Evolutionary conservation across 1,140 invertebrate species (phyloP), one percentile per base, ranked within the genome.

Genomic region (Meteorus sp.): DNA sequence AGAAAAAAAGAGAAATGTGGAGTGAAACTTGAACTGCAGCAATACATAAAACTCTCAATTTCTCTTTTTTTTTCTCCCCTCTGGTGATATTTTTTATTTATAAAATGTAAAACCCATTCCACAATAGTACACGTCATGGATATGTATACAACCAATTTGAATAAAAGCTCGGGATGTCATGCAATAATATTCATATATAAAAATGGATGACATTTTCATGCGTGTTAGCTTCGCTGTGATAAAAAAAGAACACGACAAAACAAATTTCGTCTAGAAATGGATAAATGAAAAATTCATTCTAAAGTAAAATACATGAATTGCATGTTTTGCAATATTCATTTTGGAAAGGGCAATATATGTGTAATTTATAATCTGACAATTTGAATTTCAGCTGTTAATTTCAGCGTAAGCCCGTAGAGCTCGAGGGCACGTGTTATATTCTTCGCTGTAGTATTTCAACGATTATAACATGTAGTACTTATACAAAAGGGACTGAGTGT

Each of bases 131-230:
- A n/a, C n/a, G n/a, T n/a, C n/a, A n/a, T n/a, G n/a, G n/a, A n/a
- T n/a, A n/a, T n/a, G n/a, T n/a, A n/a, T n/a, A n/a, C 47, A 45
- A 56, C 54, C 39, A 56, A 56, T 56, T 56, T 56, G 6, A 45
- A 45, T 56, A 39, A 56, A 45, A 56, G 54, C 41, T 56, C 19
- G 27, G 39, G 19, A 37, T 22, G 8, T n/a, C 8, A 20, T 27
- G 11, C 47, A 20, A 3, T 17, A 15, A 8, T 6, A 19, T 43
- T 1, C 15, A 20, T 17, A 43, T 43, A 43, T 43, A n/a, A n/a
- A n/a, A n/a, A n/a, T n/a, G n/a, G n/a, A n/a, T n/a, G n/a, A n/a
- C n/a, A n/a, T n/a, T n/a, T n/a, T n/a, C n/a, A n/a, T n/a, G n/a
- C n/a, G 17, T 19, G 17, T 43, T 9, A 19, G 8, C 22, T 43